Evolutionary conservation across 2,888 invertebrate species (phyloP), one percentile per base, ranked within the genome.

Genomic region (Dexiosoma caninum): DNA sequence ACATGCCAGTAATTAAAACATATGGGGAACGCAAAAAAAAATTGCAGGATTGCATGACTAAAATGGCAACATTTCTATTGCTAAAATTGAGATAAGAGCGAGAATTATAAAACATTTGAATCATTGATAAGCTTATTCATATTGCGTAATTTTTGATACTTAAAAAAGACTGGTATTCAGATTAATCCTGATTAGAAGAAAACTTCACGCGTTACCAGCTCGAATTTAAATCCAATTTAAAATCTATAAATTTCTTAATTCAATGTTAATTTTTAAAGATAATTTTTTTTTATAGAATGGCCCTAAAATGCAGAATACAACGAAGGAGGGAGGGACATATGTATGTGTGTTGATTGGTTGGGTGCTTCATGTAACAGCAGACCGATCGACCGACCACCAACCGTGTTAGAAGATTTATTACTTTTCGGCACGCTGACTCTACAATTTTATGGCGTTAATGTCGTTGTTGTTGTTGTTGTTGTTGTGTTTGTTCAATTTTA

Each of bases 381-480:
- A 71, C 77, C 82, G 35, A 57, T n/a, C n/a, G 75, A 27, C 3
- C 55, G 53, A 35, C 32, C 57, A 75, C 80, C 82, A 80, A 75
- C 57, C 81, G 81, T 67, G 80, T 64, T 75, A 51, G 42, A 82
- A 82, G 82, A 82, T 82, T 82, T 82, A 82, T 82, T 78, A 81
- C 81, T 81, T 78, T 81, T 80, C 62, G 77, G 70, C 79, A 79
- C 76, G 82, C 82, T 81, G 77, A 59, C 72, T 81, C 57, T 74
- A 77, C 69, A 77, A 64, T 81, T 81, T 74, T 77, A 67, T 75
- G 49, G 42, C 51, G 59, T 59, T 75, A 75, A 60, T 71, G 70
- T 66, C 35, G 44, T 60, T 67, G 30, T 32, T 40, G 14, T 21
- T 40, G 49, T 8, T 14, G 35, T 16, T 67, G 5, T 23, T 32